phyloP scores from a whole-genome alignment of 2,113 vertebrate genomes.

The Catharus fuscescens region DNA sequence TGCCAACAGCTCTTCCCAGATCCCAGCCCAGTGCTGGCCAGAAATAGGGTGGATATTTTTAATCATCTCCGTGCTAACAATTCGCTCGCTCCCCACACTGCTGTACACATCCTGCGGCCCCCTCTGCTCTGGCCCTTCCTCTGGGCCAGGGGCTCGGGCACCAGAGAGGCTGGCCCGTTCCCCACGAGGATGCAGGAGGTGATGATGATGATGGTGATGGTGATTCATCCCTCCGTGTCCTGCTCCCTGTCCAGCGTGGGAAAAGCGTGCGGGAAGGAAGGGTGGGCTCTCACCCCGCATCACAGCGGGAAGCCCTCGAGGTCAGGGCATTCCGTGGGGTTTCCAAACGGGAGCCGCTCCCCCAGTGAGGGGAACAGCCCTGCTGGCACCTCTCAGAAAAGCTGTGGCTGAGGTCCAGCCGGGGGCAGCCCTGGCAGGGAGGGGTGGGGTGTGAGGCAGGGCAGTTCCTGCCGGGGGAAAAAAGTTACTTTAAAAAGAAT shows the following conservation, averaged over 20 bases:
- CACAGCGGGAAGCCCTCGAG: not conserved
- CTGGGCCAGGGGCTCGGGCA: not conserved
- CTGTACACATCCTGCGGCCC: not conserved
- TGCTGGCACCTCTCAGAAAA: not conserved
- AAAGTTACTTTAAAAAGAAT: not conserved
- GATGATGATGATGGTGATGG: not conserved
- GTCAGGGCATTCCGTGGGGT: not conserved
- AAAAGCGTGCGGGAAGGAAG: constrained; percentile 59
- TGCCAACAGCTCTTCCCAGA: constrained; percentile 55
- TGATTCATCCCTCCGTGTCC: constrained; percentile 40
- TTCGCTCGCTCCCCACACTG: not conserved
- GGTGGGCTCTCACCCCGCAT: constrained; percentile 13
- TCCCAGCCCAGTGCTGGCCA: constrained; percentile 7
- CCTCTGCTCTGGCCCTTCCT: not conserved
- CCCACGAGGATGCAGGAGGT: not conserved
- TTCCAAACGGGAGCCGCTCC: not conserved
- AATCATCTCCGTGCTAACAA: constrained; percentile 35
- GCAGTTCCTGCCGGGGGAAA: not conserved
- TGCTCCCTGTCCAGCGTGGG: not conserved
- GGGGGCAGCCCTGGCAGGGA: not conserved
- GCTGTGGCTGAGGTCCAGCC: not conserved
- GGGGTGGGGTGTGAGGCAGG: not conserved
- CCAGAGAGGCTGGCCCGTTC: not conserved
- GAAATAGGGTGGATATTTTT: constrained; percentile 58
- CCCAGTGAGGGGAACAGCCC: not conserved